Evolutionary conservation across 2,113 vertebrate genomes (phyloP), one percentile per base, ranked within the genome.

Genomic region (Perccottus glenii): DNA sequence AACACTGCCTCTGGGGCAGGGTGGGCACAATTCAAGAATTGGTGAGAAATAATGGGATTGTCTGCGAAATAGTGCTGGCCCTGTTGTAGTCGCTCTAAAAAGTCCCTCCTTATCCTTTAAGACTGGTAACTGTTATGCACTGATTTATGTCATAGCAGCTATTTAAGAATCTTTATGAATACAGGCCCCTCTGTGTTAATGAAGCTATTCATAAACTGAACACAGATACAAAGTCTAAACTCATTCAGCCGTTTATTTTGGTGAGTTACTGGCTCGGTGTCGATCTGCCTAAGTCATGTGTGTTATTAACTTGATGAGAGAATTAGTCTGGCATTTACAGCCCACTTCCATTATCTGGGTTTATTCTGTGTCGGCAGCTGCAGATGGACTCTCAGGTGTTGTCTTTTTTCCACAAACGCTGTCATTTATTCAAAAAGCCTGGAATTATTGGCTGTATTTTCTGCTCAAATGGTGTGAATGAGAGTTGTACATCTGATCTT

Each of bases 271-370:
- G 7, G 11, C 27, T 38, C 4, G 9, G 52, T 12, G n/a, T 59
- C 44, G 67, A n/a, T 33, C 2, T 43, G 40, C 32, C 44, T 33
- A 27, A 7, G 1, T 27, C 43, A 11, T 58, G 55, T 50, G 50
- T 33, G 32, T 49, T 55, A 56, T 47, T 12, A 33, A 62, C n/a
- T 12, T 58, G 49, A 81, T 69, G 52, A 69, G 61, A 56, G 67
- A 72, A 67, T 50, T 7, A 51, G 35, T 72, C 49, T 69, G 81
- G 44, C 70, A 70, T 77, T 75, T 75, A 36, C 35, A 73, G 43
- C 57, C 53, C 15, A 64, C 46, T 82, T 80, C 71, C 60, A 77
- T 80, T 76, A 40, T 51, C 36, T 52, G 11, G 14, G 59, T 55
- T 62, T 56, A 48, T 43, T 67, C 33, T 59, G 33, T 73, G 64